Evolutionary conservation across 2,113 vertebrate genomes (phyloP).

Genomic region (Eulacestoma nigropectus): DNA sequence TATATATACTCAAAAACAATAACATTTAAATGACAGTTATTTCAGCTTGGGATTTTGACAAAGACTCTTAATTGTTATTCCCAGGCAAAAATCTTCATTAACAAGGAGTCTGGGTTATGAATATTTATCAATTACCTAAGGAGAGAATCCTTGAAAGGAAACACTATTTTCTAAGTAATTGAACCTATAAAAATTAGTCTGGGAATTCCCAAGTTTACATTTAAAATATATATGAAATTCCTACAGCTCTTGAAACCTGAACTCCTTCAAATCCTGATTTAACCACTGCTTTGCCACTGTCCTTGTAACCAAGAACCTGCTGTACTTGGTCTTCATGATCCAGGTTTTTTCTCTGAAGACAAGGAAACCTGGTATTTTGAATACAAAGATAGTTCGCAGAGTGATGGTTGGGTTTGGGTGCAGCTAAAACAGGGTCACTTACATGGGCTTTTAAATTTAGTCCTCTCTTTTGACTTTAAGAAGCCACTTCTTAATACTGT

Average conservation of each 20-base stretch:
- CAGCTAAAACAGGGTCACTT: neutral
- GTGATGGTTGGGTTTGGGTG: neutral
- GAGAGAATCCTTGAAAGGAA: slow-evolving; percentile 34
- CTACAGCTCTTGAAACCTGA: neutral
- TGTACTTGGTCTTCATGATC: neutral
- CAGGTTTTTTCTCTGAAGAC: neutral
- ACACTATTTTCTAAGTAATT: slow-evolving; percentile 20
- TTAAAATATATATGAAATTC: neutral
- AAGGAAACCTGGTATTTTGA: neutral
- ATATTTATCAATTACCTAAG: slow-evolving; percentile 52
- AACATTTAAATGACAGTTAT: slow-evolving; percentile 53
- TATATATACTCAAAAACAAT: neutral
- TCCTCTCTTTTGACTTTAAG: neutral
- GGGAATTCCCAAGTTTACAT: neutral
- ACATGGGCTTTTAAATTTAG: neutral
- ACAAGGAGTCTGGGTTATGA: slow-evolving; percentile 14
- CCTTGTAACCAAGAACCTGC: neutral
- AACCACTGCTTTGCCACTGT: neutral
- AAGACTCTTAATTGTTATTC: slow-evolving; percentile 52
- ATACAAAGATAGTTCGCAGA: neutral
- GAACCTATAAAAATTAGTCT: slow-evolving; percentile 10
- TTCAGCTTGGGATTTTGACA: slow-evolving; percentile 33
- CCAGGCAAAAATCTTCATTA: slow-evolving; percentile 55
- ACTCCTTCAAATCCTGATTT: neutral
- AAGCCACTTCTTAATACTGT: neutral